These are phyloP conservation scores for Drosophila neocordata DNA, from an alignment of 1,140 invertebrate genomes.

Conservation along the genomic window DNA sequence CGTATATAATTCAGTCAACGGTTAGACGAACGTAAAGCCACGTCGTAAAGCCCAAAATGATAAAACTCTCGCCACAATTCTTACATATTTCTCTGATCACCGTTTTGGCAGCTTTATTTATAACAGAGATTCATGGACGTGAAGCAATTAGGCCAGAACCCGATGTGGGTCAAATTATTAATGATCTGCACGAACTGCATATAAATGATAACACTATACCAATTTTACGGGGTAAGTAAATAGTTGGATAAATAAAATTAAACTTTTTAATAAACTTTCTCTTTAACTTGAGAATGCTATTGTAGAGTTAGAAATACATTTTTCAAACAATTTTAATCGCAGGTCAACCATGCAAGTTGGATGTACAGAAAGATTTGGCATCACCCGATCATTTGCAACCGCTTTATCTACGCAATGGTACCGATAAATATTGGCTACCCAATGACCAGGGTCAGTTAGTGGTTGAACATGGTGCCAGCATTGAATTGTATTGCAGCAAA, in stretches of 20 bases:
- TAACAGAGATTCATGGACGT: conserved; percentile 49
- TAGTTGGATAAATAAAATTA: background rate
- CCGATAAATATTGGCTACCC: conserved; percentile 64
- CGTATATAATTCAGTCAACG: conserved; percentile 37
- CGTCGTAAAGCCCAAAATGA: conserved; percentile 2
- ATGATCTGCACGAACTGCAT: conserved; percentile 53
- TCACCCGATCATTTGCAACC: conserved; percentile 48
- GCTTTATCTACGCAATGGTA: conserved; percentile 57
- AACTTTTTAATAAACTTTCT: no score
- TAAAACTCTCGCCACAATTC: background rate
- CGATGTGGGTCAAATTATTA: conserved; percentile 69
- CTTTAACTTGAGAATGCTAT: background rate
- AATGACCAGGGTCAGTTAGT: conserved; percentile 52
- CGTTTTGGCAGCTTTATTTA: conserved; percentile 20
- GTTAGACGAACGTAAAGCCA: conserved; percentile 30
- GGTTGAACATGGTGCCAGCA: conserved; percentile 50
- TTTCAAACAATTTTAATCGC: no score
- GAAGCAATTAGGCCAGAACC: conserved; percentile 45
- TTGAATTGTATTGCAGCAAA: conserved; percentile 61
- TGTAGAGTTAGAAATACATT: no score
- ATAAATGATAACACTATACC: conserved; percentile 22
- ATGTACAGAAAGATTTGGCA: conserved; percentile 64
- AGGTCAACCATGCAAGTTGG: conserved; percentile 56
- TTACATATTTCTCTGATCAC: conserved; percentile 2
- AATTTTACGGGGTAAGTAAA: conserved; percentile 35